These are phyloP conservation scores for Lateolabrax maculatus DNA, from an alignment of 2,797 vertebrate genomes.

Conservation along the genomic window DNA sequence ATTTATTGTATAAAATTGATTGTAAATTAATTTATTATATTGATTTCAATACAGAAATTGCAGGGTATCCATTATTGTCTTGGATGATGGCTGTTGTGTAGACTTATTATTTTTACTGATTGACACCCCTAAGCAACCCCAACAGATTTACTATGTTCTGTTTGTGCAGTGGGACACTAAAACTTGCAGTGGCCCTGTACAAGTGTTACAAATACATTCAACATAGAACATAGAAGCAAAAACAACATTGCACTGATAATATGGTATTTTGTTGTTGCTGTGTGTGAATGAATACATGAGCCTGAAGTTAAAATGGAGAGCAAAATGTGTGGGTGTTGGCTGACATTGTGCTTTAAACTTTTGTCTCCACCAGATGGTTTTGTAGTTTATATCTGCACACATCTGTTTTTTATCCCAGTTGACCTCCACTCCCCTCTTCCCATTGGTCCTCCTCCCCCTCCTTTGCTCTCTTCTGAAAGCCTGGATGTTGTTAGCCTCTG, in stretches of 20 bases:
- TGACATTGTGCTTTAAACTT: slow-evolving; percentile 18
- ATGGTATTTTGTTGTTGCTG: neutral
- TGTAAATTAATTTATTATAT: neutral
- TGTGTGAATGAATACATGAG: slow-evolving; percentile 8
- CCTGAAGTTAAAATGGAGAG: slow-evolving; percentile 6
- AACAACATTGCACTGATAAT: neutral
- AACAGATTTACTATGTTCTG: neutral
- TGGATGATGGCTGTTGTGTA: neutral
- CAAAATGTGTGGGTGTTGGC: slow-evolving; percentile 40
- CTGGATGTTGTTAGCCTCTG: slow-evolving; percentile 28
- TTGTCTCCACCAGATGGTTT: slow-evolving; percentile 66
- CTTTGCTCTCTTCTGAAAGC: neutral
- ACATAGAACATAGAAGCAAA: neutral
- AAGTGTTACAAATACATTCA: neutral
- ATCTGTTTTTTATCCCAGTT: slow-evolving; percentile 58
- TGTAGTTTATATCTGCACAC: slow-evolving; percentile 25
- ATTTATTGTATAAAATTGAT: no score
- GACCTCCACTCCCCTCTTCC: slow-evolving; percentile 49
- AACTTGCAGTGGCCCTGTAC: neutral
- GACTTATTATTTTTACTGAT: neutral
- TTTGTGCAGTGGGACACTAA: neutral
- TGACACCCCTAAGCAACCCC: neutral
- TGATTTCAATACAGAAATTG: neutral
- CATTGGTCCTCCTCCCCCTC: slow-evolving; percentile 20
- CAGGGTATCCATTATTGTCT: neutral